Percentiles rank a stretch among this genome's conserved stretches.
phyloP scores from a whole-genome alignment of 2,113 vertebrate species.

The Origma solitaria region DNA sequence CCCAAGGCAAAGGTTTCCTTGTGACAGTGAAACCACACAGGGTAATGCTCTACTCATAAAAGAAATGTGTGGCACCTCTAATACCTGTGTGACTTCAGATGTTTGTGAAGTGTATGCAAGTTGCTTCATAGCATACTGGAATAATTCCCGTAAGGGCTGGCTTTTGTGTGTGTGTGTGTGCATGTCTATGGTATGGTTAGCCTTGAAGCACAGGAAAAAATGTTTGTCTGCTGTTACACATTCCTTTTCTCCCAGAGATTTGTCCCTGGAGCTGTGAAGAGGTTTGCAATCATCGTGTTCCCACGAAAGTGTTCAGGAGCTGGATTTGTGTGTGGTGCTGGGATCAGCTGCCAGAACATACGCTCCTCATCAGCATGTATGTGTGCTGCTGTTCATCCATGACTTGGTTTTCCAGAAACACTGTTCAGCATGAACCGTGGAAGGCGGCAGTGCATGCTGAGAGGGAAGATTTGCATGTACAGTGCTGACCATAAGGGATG shows the following conservation, averaged over 20 bases:
- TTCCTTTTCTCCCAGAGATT: conserved; percentile 28
- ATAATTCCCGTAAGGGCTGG: neutral
- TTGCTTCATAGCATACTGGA: neutral
- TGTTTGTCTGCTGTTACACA: conserved; percentile 1
- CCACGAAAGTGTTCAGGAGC: neutral
- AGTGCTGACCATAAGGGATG: neutral
- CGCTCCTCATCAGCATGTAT: neutral
- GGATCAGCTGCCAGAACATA: neutral
- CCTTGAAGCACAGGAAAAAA: neutral
- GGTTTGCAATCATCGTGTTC: conserved; percentile 3
- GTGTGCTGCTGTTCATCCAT: neutral
- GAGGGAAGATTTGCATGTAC: neutral
- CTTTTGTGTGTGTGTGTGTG: neutral
- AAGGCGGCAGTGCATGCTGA: neutral
- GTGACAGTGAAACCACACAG: neutral
- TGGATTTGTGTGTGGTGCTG: neutral
- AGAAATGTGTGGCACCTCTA: neutral
- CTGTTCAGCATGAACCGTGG: neutral
- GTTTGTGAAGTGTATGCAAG: neutral
- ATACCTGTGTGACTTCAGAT: neutral
- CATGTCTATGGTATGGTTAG: conserved; percentile 14
- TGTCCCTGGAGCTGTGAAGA: conserved; percentile 14
- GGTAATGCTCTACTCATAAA: neutral
- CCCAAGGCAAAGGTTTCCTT: neutral
- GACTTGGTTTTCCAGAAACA: neutral